phyloP scores from a whole-genome alignment of 2,113 vertebrate genomes.

The Scytalopus superciliaris region DNA sequence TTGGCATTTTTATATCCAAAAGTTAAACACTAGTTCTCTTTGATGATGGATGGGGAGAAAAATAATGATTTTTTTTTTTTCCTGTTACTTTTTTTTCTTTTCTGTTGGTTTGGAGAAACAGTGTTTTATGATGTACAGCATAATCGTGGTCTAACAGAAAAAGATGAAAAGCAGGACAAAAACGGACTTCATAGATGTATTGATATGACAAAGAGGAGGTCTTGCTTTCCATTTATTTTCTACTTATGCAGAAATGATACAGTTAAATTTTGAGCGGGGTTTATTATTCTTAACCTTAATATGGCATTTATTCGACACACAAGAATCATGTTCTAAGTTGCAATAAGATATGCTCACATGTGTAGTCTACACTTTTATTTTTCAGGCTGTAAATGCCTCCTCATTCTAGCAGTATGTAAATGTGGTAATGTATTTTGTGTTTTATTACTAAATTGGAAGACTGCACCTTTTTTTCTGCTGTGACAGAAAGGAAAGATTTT shows the following conservation, averaged over 20 bases:
- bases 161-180: background rate
- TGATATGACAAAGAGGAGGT: background rate
- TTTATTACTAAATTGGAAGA: background rate
- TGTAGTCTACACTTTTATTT: background rate
- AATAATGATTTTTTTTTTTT: background rate
- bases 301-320: background rate
- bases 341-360: background rate
- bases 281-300: background rate
- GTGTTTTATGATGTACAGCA: background rate
- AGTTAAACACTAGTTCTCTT: background rate
- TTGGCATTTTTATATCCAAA: background rate
- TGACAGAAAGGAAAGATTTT: background rate
- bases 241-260: background rate
- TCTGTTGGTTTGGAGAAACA: background rate
- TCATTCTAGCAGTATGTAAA: background rate
- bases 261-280: background rate
- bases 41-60: background rate
- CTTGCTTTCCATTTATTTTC: background rate
- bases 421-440: background rate
- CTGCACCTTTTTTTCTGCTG: background rate
- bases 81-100: background rate
- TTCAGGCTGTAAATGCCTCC: background rate
- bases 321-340: background rate
- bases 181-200: background rate
- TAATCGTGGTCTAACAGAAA: background rate